These are phyloP conservation scores for Buathra laborator DNA, from an alignment of 2,888 invertebrate genomes.

Conservation along the genomic window DNA sequence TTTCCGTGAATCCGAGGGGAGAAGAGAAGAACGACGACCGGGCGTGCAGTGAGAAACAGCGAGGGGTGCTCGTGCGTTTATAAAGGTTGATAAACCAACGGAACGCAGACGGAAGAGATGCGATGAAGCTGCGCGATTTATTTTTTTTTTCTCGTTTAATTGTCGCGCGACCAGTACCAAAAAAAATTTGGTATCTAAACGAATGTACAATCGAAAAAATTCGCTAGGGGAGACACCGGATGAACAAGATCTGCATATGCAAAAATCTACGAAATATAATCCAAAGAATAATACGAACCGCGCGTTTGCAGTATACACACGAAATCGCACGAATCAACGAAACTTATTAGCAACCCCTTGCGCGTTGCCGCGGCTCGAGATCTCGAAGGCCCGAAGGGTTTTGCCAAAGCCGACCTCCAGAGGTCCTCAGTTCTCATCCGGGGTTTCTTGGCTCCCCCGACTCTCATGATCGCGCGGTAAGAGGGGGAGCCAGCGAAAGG, in stretches of 20 bases:
- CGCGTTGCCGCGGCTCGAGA: constrained; percentile 11
- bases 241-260: neutral
- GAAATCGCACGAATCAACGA: constrained; percentile 8
- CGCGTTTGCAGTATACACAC: constrained; percentile 6
- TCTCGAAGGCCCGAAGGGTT: constrained; percentile 37
- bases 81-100: neutral
- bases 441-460: constrained; percentile 40
- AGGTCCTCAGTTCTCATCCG: constrained; percentile 83
- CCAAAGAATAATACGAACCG: neutral
- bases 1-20: constrained; percentile 55
- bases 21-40: neutral
- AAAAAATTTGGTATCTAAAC: neutral
- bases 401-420: constrained; percentile 72
- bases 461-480: constrained; percentile 17
- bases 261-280: neutral
- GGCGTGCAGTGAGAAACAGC: neutral
- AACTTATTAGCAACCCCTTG: constrained; percentile 60
- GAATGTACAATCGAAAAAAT: neutral
- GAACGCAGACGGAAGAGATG: neutral
- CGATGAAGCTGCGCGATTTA: neutral
- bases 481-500: constrained; percentile 50
- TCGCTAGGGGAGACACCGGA: neutral
- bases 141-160: neutral
- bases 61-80: constrained; percentile 16
- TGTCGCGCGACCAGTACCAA: neutral